Evolutionary conservation across 2,888 invertebrate species (phyloP).

Genomic region (Nemapogon koenigi): DNA sequence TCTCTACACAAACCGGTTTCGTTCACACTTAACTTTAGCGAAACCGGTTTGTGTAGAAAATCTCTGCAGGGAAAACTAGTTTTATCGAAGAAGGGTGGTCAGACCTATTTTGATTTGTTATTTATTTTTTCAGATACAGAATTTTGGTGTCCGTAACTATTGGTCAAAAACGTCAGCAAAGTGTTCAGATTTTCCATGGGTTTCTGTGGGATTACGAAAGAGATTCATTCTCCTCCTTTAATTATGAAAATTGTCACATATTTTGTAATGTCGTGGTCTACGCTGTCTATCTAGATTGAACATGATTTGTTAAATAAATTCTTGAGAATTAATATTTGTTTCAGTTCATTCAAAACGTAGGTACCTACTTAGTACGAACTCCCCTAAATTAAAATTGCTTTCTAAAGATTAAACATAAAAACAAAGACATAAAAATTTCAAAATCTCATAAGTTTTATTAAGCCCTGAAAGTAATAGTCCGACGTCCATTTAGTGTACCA

Average conservation of each 20-base stretch:
- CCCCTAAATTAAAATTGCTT: too few relatives aligned
- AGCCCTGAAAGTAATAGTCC: too few relatives aligned
- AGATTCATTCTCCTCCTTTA: constrained; percentile 67
- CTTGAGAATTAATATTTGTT: neutral
- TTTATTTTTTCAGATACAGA: constrained; percentile 69
- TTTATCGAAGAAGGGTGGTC: too few relatives aligned
- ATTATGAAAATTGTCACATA: constrained; percentile 68
- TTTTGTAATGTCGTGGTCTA: constrained; percentile 70
- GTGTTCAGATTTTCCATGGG: constrained; percentile 65
- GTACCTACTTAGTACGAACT: too few relatives aligned
- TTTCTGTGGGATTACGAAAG: constrained; percentile 74
- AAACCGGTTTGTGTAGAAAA: too few relatives aligned
- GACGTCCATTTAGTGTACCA: too few relatives aligned
- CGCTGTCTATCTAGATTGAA: constrained; percentile 73
- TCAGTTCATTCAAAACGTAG: neutral
- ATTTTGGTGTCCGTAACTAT: constrained; percentile 69
- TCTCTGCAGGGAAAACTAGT: too few relatives aligned
- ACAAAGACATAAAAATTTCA: too few relatives aligned
- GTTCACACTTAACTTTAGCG: too few relatives aligned
- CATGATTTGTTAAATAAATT: constrained; percentile 1
- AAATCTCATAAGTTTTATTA: too few relatives aligned
- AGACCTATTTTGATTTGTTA: neutral
- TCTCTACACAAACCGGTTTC: too few relatives aligned
- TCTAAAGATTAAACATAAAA: too few relatives aligned
- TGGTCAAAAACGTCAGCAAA: constrained; percentile 72